Evolutionary conservation across 2,113 vertebrate genomes (phyloP), one percentile per base, ranked within the genome.

Genomic region (Anseranas semipalmata): DNA sequence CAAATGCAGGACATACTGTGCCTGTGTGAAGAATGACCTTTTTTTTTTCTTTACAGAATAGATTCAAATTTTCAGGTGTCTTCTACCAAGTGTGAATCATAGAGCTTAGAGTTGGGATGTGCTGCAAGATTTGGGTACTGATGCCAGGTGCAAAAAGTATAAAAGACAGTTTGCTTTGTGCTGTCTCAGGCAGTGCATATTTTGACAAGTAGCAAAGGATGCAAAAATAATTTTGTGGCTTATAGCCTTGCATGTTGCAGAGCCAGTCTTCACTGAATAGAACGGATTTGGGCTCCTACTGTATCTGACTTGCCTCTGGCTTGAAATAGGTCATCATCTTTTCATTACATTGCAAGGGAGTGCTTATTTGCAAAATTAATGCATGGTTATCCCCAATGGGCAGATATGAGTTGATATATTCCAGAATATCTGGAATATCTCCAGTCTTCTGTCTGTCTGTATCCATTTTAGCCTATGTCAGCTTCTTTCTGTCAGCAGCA

Each of bases 341-440:
- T 95, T 79, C n/a, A 96, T 96, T 95, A 78, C 56, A 28, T 93
- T 95, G 88, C 85, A 87, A 78, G 65, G 65, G 83, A 90, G 65
- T 76, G 95, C 83, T 96, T 96, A 91, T 94, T 94, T 93, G 90
- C 70, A 91, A 92, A 95, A 95, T 96, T 96, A 97, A 94, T 94
- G 94, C 74, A 66, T 53, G 68, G 2, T 95, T 96, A 94, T 75
- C 94, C 58, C 58, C 83, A 87, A 60, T 87, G 77, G 90, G 73
- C 77, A 95, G 73, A 84, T 94, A 81, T 33, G 52, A 97, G 83
- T 59, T 87, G 95, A 95, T 96, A 68, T 68, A 68, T 95, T 91
- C 84, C 93, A 92, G 94, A 56, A 15, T 88, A 43, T 86, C 79
- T 96, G 95, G 96, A 97, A 52, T 81, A 67, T 90, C 93, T 96